phyloP scores from a whole-genome alignment of 2,888 invertebrate species.

The Amiota communis region DNA sequence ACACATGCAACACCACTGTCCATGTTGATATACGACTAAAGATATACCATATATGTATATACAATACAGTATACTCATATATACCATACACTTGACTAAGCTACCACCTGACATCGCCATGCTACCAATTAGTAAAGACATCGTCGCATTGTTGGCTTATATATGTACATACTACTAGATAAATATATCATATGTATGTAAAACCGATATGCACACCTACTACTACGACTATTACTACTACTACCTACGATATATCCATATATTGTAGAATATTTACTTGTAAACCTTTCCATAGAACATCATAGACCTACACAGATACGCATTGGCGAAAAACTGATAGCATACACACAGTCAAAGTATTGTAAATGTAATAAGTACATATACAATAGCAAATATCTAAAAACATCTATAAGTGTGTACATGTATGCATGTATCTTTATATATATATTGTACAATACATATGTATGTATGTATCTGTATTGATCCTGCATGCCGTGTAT shows the following conservation, averaged over 20 bases:
- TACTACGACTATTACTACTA: no score
- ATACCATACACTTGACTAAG: no score
- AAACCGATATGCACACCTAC: neutral
- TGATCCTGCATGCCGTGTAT: slow-evolving; percentile 36
- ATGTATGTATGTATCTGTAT: slow-evolving; percentile 37
- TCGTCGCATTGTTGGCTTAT: neutral
- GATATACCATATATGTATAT: no score
- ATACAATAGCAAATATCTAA: neutral
- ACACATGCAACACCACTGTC: no score
- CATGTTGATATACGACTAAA: no score
- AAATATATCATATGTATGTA: neutral
- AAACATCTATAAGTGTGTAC: neutral
- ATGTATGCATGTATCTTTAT: neutral
- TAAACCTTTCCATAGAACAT: neutral
- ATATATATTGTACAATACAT: slow-evolving; percentile 25
- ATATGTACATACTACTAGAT: no score
- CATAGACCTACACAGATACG: slow-evolving; percentile 2
- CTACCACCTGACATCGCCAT: neutral
- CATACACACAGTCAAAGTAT: neutral
- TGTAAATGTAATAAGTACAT: neutral
- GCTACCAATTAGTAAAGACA: slow-evolving; percentile 6
- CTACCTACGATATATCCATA: no score
- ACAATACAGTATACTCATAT: no score
- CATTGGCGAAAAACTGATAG: slow-evolving; percentile 5
- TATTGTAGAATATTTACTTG: no score